Evolutionary conservation across 2,797 vertebrate species (phyloP).

Genomic region (Nyctibius grandis): DNA sequence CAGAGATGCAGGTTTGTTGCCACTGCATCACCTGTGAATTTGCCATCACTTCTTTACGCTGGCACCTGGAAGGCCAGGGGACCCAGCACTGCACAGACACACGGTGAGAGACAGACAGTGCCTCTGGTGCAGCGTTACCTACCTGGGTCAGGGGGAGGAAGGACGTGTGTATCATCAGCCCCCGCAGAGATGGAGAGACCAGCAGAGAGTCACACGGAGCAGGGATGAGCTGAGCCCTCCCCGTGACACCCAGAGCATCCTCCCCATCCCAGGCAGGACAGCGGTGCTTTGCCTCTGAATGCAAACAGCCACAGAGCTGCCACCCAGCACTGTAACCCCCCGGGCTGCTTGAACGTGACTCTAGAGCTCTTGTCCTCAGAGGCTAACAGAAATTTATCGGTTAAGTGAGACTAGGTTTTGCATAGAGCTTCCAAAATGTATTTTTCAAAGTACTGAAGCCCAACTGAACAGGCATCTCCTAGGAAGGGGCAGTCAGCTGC

Average conservation of each 20-base stretch:
- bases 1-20: neutral
- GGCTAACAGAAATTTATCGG: neutral
- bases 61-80: neutral
- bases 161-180: fast-evolving
- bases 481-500: neutral
- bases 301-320: neutral
- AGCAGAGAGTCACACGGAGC: neutral
- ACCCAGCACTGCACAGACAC: neutral
- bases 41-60: neutral
- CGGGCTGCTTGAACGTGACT: neutral
- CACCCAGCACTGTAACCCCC: no score
- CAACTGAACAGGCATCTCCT: neutral
- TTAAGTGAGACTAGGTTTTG: neutral
- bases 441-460: neutral
- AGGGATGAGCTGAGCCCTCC: neutral
- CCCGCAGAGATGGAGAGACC: fast-evolving
- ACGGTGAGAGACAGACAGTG: fast-evolving
- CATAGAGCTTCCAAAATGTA: neutral
- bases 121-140: fast-evolving
- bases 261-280: no score
- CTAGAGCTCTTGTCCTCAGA: neutral
- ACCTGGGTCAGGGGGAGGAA: neutral
- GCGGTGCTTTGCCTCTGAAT: neutral
- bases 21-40: neutral
- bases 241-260: neutral